These are phyloP conservation scores for Laticauda laticaudata DNA, from an alignment of 2,113 vertebrate genomes.

Conservation along the genomic window DNA sequence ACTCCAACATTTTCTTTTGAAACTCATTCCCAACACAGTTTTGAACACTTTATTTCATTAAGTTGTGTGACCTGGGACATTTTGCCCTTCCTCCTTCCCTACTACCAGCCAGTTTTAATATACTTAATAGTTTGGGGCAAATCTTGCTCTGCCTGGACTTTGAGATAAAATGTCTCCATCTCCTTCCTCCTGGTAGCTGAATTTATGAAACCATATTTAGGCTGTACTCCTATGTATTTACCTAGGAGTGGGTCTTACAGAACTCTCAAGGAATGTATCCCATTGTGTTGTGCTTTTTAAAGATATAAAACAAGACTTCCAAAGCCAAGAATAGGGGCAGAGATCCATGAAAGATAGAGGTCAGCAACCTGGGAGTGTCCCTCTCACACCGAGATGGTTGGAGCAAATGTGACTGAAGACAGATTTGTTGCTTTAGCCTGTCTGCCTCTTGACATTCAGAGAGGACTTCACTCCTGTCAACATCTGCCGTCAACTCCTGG, in stretches of 20 bases:
- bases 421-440: not conserved
- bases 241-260: not conserved
- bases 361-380: not conserved
- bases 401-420: not conserved
- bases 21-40: not conserved
- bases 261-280: not conserved
- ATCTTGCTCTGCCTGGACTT: not conserved
- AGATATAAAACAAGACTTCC: not conserved
- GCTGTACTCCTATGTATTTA: not conserved
- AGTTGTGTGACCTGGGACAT: not conserved
- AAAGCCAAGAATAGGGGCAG: not conserved
- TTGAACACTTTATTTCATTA: not conserved
- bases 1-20: not conserved
- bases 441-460: not conserved
- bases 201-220: not conserved
- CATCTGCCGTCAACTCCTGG: not conserved
- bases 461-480: not conserved
- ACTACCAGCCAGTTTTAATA: not conserved
- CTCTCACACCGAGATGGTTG: no score
- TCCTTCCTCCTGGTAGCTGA: not conserved
- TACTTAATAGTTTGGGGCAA: not conserved
- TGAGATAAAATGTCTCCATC: not conserved
- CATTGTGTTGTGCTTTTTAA: not conserved
- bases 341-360: not conserved
- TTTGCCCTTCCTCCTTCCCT: not conserved